phyloP scores from a whole-genome alignment of 1,140 invertebrate species.

The Ceratosolen solmsi region DNA sequence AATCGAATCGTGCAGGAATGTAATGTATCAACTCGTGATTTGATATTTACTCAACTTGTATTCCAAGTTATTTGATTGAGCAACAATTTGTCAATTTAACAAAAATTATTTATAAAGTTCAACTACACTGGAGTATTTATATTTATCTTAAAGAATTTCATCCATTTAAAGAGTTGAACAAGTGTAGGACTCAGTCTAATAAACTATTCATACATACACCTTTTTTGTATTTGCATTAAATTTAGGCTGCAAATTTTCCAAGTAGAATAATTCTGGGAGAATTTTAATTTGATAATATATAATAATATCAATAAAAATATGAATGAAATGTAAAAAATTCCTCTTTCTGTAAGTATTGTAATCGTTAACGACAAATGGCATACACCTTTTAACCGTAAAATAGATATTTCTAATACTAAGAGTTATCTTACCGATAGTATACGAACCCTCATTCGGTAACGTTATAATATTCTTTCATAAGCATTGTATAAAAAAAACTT shows the following conservation, averaged over 20 bases:
- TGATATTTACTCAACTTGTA: conserved; percentile 14
- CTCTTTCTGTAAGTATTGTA: background rate
- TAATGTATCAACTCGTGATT: conserved; percentile 13
- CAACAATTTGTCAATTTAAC: background rate
- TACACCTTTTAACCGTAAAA: background rate
- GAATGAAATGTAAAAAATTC: too few species aligned
- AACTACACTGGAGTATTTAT: too few species aligned
- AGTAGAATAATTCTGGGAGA: too few species aligned
- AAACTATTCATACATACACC: too few species aligned
- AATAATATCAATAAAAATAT: too few species aligned
- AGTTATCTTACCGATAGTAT: background rate
- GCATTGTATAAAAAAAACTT: background rate
- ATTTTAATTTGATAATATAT: too few species aligned
- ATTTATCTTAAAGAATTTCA: too few species aligned
- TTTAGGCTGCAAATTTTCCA: too few species aligned
- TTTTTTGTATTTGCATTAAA: too few species aligned
- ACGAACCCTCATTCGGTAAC: background rate
- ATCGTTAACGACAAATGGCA: background rate
- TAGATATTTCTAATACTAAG: background rate
- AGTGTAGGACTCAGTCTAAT: too few species aligned
- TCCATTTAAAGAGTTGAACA: too few species aligned
- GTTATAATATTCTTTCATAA: background rate
- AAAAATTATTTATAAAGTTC: too few species aligned
- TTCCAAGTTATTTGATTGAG: background rate
- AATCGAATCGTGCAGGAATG: conserved; percentile 48